phyloP scores from a whole-genome alignment of 2,797 vertebrate genomes.

The Poecilia gillii region DNA sequence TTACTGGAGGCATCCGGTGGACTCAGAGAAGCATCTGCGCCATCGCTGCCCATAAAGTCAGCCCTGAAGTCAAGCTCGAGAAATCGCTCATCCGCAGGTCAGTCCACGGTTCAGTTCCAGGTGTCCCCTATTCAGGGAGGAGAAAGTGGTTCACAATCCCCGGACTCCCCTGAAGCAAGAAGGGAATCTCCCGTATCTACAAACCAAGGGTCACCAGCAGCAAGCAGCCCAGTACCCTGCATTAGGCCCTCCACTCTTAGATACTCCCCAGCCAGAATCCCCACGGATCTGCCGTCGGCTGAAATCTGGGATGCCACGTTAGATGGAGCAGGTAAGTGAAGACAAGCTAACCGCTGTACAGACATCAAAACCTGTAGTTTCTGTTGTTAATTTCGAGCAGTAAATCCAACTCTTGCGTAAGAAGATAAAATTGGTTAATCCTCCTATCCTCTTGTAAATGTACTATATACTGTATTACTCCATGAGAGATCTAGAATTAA shows the following conservation, averaged over 20 bases:
- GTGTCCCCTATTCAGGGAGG: constrained; percentile 58
- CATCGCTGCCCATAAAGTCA: constrained; percentile 79
- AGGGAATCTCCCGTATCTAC: constrained; percentile 61
- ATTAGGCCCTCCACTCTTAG: constrained; percentile 76
- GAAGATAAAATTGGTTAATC: constrained; percentile 2
- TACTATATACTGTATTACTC: neutral
- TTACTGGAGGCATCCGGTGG: constrained; percentile 53
- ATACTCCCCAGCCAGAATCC: constrained; percentile 71
- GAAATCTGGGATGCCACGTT: constrained; percentile 72
- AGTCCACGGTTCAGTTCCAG: constrained; percentile 74
- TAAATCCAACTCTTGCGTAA: constrained; percentile 4
- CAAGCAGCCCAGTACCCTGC: constrained; percentile 69
- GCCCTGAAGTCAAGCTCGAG: constrained; percentile 82
- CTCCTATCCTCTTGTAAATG: neutral
- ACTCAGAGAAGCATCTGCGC: constrained; percentile 56
- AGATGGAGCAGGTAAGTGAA: constrained; percentile 72
- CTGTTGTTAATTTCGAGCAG: constrained; percentile 4
- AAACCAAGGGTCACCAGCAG: constrained; percentile 68
- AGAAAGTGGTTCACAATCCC: constrained; percentile 57
- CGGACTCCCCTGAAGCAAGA: constrained; percentile 66
- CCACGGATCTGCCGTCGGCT: constrained; percentile 66
- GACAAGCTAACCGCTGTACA: neutral
- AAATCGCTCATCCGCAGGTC: constrained; percentile 59
- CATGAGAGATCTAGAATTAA: neutral
- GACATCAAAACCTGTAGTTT: neutral